These are phyloP conservation scores for Anisognathus igniventris DNA, from an alignment of 2,797 vertebrate species.

Conservation along the genomic window DNA sequence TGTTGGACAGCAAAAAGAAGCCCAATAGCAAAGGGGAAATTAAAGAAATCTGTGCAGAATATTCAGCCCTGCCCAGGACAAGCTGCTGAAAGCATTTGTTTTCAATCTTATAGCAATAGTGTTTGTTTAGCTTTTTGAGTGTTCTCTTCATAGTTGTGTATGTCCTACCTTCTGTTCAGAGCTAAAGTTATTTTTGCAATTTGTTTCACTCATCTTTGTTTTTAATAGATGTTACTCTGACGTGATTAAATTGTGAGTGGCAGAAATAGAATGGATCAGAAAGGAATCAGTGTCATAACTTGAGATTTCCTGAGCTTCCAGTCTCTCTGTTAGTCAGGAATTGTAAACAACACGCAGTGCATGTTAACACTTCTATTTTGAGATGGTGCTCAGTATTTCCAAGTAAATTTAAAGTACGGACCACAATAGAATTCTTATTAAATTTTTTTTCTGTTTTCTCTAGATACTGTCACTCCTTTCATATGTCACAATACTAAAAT, in stretches of 20 bases:
- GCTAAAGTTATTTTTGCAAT: background rate
- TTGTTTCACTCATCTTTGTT: background rate
- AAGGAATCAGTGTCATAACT: background rate
- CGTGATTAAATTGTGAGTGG: background rate
- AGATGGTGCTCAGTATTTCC: background rate
- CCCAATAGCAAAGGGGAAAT: slow-evolving; percentile 31
- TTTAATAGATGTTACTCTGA: background rate
- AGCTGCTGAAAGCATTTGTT: slow-evolving; percentile 31
- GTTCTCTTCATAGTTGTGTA: background rate
- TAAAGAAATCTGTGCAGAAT: slow-evolving; percentile 42
- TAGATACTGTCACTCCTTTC: background rate
- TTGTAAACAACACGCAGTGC: background rate
- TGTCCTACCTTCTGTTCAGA: background rate
- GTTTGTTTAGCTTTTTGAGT: background rate
- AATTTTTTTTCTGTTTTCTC: background rate
- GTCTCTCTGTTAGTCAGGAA: background rate
- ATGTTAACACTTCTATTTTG: background rate
- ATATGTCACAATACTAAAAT: background rate
- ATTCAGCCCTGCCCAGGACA: background rate
- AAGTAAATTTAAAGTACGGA: background rate
- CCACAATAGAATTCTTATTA: background rate
- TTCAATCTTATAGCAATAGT: slow-evolving; percentile 1
- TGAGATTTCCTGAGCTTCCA: background rate
- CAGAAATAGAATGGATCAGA: background rate
- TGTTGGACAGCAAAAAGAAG: slow-evolving; percentile 3